Evolutionary conservation across 2,888 invertebrate species (phyloP), one percentile per base, ranked within the genome.

Genomic region (Parapristionchus giblindavisi): DNA sequence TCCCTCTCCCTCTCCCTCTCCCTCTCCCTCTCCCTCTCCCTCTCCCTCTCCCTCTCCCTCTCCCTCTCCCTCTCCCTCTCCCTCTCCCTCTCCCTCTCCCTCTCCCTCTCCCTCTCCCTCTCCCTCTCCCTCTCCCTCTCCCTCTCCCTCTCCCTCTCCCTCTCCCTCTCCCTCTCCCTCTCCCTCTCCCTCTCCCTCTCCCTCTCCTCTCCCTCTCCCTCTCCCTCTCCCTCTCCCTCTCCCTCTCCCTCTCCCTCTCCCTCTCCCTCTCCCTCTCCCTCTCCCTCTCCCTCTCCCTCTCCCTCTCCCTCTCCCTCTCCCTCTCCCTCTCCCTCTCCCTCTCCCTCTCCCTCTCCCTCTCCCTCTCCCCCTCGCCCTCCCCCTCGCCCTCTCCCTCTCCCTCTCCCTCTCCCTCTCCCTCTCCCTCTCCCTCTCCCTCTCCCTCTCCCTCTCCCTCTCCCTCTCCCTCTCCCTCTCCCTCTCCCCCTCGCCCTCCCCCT

Each of bases 61-160:
- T n/a, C 24, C 11, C 14, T 24, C n/a, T 17, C 11, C 27, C 11
- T 58, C 58, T 58, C 27, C 11, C 24, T 58, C 8, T 58, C 58
- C 11, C 48, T 51, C 27, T 40, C 27, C n/a, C n/a, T n/a, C n/a
- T n/a, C n/a, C n/a, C n/a, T n/a, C n/a, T n/a, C n/a, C n/a, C n/a
- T n/a, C 36, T 21, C n/a, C 21, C 1, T 65, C 29, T 14, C 34
- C 14, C 29, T 52, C 70, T 68, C 48, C 21, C 21, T 56, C 70
- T 52, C 52, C 29, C 52, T 52, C 52, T 54, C 24, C 17, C 43
- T 54, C 34, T 68, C 52, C 21, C 24, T 68, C 52, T n/a, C 51
- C n/a, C 51, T 51, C 51, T 51, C 51, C n/a, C 51, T 51, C 51
- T 51, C 51, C n/a, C 51, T 51, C 51, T 51, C 51, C n/a, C 51